Percentiles rank a stretch among this genome's conserved stretches.
Conservation (phyloP, 1,140 invertebrate species). For the Choristoneura fumiferana region DNA sequence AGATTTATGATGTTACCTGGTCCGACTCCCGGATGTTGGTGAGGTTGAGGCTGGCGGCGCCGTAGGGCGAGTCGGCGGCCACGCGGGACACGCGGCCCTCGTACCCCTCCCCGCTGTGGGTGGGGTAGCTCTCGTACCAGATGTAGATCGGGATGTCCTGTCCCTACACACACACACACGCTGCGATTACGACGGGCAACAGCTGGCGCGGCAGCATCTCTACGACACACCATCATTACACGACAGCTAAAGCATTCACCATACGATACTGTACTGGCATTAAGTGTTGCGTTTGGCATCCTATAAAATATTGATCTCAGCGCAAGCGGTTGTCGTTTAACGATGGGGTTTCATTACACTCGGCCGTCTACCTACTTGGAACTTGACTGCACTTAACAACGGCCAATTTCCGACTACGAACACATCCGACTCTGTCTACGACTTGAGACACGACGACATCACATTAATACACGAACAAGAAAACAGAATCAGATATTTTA, state of each 20-base stretch:
- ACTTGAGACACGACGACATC: conserved; percentile 8
- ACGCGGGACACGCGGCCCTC: conserved; percentile 93
- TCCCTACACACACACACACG: conserved; percentile 81
- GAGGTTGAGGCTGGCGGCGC: conserved; percentile 94
- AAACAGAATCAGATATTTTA: conserved; percentile 14
- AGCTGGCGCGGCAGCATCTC: conserved; percentile 41
- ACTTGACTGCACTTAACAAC: not conserved
- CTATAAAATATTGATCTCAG: no score
- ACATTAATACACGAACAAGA: conserved; percentile 14
- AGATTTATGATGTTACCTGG: conserved; percentile 75
- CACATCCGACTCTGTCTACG: conserved; percentile 18
- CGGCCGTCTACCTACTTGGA: conserved; percentile 9
- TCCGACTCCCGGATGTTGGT: conserved; percentile 94
- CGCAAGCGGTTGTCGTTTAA: not conserved
- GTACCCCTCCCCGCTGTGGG: conserved; percentile 95
- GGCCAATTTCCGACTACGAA: not conserved
- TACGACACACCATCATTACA: not conserved
- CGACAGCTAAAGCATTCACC: not conserved
- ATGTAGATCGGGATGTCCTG: conserved; percentile 97
- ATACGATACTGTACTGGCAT: no score
- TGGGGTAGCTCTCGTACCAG: conserved; percentile 98
- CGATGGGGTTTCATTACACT: not conserved
- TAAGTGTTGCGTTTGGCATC: no score
- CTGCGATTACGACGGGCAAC: conserved; percentile 29
- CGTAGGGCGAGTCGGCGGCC: conserved; percentile 90